Base-by-base conservation (phyloP, 2,797 vertebrate genomes). In the Thalassophryne amazonica region DNA sequence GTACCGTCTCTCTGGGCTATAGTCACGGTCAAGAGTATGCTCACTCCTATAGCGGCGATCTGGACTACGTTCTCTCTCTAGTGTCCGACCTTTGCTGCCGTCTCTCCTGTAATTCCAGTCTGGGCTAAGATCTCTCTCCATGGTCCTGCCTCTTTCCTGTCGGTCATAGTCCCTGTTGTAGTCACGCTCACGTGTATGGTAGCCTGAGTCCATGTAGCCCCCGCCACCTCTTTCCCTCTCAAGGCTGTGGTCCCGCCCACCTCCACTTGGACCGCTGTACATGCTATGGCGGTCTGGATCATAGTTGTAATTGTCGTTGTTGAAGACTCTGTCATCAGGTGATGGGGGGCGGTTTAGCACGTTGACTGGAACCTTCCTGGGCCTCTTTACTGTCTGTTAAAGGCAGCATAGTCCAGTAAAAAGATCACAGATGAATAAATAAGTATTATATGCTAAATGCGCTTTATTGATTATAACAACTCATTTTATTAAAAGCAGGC, bases 301-400 rank as follows among this genome's bases (percentile, higher is more conserved):
- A 2, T 91, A 89, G 70, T 79, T 81, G 32, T 97, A 95, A 17
- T 95, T 93, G 0, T 97, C 94, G 4, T 78, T 89, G 57, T 90
- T 93, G 42, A 98, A 94, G 53, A 91, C 86, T 21, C 91, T 83
- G 67, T 93, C 92, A 0, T 94, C 91, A 2, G 89, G 86, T 0
- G 93, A 91, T 0, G 93, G 89, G 1, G 91, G 89, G 3, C 88
- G 88, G 48, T 91, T 93, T 47, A 82, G 0, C 0, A 77, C 7
- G 16, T 85, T 83, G 32, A 92, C 56, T 0, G 92, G 94, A 28
- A 97, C 90, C 60, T 91, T 95, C 58, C 93, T 81, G 7, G 93
- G 87, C 55, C 97, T 89, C 77, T 99, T 99, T 29, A 99, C 93
- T 2, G 90, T 89, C 96, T 99, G 77, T 63, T 13, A 24, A 18